phyloP scores from a whole-genome alignment of 2,888 invertebrate genomes.

The Alsophila aescularia region DNA sequence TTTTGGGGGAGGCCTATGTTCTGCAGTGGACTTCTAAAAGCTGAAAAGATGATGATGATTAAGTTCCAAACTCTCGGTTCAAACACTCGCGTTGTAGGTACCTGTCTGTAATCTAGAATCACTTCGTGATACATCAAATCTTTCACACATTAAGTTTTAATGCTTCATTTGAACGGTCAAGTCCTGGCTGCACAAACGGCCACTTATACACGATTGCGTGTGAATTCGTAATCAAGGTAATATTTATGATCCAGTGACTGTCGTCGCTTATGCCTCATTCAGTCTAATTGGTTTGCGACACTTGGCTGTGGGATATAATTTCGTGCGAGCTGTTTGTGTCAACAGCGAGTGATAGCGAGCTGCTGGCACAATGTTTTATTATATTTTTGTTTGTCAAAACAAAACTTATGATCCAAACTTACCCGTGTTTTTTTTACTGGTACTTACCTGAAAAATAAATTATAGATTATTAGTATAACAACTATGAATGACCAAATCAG shows the following conservation, averaged over 20 bases:
- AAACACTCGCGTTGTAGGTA: too few relatives aligned
- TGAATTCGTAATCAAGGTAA: conserved; percentile 13
- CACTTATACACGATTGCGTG: conserved; percentile 9
- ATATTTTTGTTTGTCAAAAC: too few relatives aligned
- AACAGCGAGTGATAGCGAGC: background rate
- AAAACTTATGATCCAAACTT: background rate
- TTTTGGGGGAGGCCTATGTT: too few relatives aligned
- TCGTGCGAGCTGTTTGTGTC: background rate
- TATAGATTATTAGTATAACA: background rate
- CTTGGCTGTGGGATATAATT: background rate
- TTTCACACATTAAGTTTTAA: background rate
- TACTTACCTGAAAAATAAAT: conserved; percentile 12
- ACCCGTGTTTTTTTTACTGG: background rate
- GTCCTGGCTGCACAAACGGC: background rate
- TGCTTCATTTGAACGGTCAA: conserved; percentile 2
- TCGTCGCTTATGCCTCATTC: conserved; percentile 14
- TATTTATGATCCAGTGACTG: conserved; percentile 19
- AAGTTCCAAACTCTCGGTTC: too few relatives aligned
- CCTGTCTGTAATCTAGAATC: too few relatives aligned
- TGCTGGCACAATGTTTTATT: background rate
- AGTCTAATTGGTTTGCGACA: conserved; percentile 21
- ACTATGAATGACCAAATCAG: background rate
- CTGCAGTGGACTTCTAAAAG: too few relatives aligned
- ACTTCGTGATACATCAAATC: background rate
- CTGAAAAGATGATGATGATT: too few relatives aligned